Evolutionary conservation across 2,113 vertebrate species (phyloP), one percentile per base, ranked within the genome.

Genomic region (Podiceps cristatus): DNA sequence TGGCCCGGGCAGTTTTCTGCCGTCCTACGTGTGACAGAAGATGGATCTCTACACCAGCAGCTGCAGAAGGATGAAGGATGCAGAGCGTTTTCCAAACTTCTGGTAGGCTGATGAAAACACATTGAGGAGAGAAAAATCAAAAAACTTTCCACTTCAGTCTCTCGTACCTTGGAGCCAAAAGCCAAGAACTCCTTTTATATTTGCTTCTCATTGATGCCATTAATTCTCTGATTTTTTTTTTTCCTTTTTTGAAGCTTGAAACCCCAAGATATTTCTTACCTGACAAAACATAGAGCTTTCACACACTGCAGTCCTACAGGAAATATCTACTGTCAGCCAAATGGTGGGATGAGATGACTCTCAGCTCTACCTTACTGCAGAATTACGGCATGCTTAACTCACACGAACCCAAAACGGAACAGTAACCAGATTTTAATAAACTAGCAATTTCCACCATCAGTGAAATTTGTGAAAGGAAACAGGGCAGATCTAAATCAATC

Each of bases 11-110:
- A 31, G 42, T 5, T 19, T 19, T 49, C 66, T 50, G 66, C 15
- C 4, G 0, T 12, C 22, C 42, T 13, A 28, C 1, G 2, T 13
- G 33, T 29, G 69, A 55, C 28, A 19, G 45, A 2, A 33, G 64
- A 66, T 47, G 44, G 59, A 29, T 24, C 64, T 56, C 55, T 9
- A 5, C 23, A 9, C 29, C 66, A 24, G n/a, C 60, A 64, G 40
- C 27, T 45, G 52, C 56, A 28, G 24, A 23, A 29, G 29, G 44
- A 53, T 0, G 2, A 18, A 35, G 50, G 8, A 19, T 1, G 10
- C 9, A 33, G 47, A 55, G 63, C 0, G 9, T 14, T 37, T 13
- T 28, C 69, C 35, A n/a, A n/a, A 12, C 53, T 67, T 27, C 71
- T 40, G 35, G 29, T 7, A 44, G 37, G 23, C 29, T 28, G 68